These are phyloP conservation scores for Myotis lucifugus DNA, from an alignment of 2,113 vertebrate species.

Conservation along the genomic window DNA sequence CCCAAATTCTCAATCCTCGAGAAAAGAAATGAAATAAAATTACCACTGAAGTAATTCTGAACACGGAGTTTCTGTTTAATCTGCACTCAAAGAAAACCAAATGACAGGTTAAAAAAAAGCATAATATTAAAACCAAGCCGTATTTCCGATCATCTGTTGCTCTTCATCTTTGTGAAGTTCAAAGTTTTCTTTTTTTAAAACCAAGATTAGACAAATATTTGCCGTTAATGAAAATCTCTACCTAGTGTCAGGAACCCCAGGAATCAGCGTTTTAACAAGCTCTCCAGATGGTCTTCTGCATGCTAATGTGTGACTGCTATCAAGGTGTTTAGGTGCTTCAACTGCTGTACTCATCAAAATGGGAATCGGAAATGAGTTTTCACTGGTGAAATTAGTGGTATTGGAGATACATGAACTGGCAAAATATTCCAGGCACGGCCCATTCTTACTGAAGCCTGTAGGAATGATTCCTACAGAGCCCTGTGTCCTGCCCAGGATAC, in stretches of 20 bases:
- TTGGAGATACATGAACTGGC: background rate
- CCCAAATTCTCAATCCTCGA: constrained; percentile 74
- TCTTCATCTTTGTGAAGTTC: background rate
- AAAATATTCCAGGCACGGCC: background rate
- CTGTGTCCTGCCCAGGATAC: background rate
- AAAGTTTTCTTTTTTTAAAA: background rate
- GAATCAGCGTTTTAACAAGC: background rate
- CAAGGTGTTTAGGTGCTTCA: background rate
- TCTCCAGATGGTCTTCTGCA: too few species aligned
- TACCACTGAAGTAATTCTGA: background rate
- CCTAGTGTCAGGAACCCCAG: background rate
- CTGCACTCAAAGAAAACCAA: background rate
- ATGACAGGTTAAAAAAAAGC: background rate
- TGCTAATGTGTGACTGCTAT: background rate
- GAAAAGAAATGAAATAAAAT: constrained; percentile 3
- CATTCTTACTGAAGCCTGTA: background rate
- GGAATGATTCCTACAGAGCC: background rate
- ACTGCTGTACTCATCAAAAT: background rate
- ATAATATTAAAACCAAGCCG: background rate
- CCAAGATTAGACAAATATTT: background rate
- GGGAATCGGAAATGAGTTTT: background rate
- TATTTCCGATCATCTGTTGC: background rate
- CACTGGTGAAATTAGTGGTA: background rate
- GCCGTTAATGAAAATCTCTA: background rate
- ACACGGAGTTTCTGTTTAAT: background rate